Conservation (phyloP, 2,797 vertebrate genomes). For the Phrynocephalus forsythii region DNA sequence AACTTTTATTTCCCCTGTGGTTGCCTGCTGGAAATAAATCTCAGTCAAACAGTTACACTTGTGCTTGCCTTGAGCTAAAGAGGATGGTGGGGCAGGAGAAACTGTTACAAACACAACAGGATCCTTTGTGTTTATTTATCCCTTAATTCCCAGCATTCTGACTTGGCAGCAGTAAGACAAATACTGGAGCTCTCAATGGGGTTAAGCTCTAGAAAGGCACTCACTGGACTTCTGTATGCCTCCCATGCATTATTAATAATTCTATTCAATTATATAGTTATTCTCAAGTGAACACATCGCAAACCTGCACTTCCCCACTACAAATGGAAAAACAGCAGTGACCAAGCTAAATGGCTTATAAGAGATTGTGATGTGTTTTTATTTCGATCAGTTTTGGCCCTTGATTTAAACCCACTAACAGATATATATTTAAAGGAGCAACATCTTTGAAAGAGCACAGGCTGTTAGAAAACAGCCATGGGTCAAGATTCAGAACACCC, state of each 20-base stretch:
- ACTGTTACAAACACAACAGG: slow-evolving; percentile 23
- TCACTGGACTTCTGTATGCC: slow-evolving; percentile 35
- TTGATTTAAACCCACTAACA: not conserved
- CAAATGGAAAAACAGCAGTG: slow-evolving; percentile 32
- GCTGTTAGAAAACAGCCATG: not conserved
- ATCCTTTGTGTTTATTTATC: slow-evolving; percentile 25
- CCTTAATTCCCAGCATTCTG: slow-evolving; percentile 16
- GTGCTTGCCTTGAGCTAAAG: slow-evolving; percentile 36
- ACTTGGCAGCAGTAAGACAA: slow-evolving; percentile 38
- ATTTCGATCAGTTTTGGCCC: not conserved
- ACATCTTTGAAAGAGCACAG: slow-evolving; percentile 5
- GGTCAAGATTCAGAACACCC: not conserved
- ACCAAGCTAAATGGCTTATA: slow-evolving; percentile 33
- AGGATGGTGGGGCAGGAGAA: slow-evolving; percentile 39
- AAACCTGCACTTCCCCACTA: slow-evolving; percentile 36
- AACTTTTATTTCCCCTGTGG: slow-evolving; percentile 59
- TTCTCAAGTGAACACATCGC: slow-evolving; percentile 26
- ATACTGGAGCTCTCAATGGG: slow-evolving; percentile 37
- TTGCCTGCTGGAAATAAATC: slow-evolving; percentile 65
- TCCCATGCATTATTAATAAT: slow-evolving; percentile 40
- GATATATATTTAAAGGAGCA: not conserved
- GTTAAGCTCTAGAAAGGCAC: slow-evolving; percentile 28
- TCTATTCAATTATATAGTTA: slow-evolving; percentile 45
- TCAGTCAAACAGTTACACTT: slow-evolving; percentile 51
- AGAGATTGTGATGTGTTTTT: slow-evolving; percentile 24